Evolutionary conservation across 1,140 invertebrate species (phyloP), one percentile per base, ranked within the genome.

Genomic region (Listronotus bonariensis): DNA sequence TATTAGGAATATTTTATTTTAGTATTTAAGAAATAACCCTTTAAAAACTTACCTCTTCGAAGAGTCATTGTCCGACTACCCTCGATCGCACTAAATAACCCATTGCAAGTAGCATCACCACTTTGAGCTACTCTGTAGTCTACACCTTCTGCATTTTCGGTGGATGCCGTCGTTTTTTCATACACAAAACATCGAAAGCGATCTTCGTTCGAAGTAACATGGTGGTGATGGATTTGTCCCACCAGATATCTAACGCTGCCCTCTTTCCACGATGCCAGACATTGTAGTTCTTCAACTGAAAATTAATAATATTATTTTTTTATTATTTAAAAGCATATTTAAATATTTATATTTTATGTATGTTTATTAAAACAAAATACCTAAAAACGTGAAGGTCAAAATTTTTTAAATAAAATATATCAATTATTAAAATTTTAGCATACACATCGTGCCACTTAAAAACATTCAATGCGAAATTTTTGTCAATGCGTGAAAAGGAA

Each of bases 131-230:
- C 86, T 70, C 87, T 85, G 79, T 91, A 92, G 75, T 91, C 87
- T 36, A 87, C 82, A 38, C 82, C 86, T 40, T 81, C 82, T 43
- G 76, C 69, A 42, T 72, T 73, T 64, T 75, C 75, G n/a, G n/a
- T n/a, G 20, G 71, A 66, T 14, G 82, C 6, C 72, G 76, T 77
- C 17, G 84, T 88, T 81, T 90, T 89, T 80, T 94, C 92, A 80
- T 92, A 94, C 36, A 96, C 92, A 82, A 95, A 96, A 83, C 94
- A 96, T 65, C 93, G 84, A 80, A 93, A 96, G 58, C 91, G 86
- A 78, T 96, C 93, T 79, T 96, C 93, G 80, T 94, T 93, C 68
- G 90, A 91, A 59, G 91, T 91, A 40, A 91, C 90, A 79, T 93
- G 90, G 76, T 88, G 88, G 81, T 92, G 89, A 69, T 89, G 87